Percentiles rank a stretch among this genome's conserved stretches.
These are phyloP conservation scores for Apodemia duryi DNA, from an alignment of 2,888 invertebrate genomes.

Conservation along the genomic window DNA sequence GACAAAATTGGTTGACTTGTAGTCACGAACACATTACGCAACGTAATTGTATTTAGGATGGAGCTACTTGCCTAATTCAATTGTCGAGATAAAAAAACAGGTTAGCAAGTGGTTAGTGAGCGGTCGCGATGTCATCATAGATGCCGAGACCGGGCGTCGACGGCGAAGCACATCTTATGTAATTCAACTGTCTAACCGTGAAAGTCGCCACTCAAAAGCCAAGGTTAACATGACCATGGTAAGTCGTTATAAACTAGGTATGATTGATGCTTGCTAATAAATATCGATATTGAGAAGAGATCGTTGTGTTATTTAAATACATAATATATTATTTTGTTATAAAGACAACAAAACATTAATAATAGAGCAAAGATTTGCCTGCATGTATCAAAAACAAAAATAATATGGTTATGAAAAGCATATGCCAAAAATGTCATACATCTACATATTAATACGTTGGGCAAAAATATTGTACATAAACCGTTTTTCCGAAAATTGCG, in stretches of 20 bases:
- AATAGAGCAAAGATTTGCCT: too few relatives aligned
- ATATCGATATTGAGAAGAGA: neutral
- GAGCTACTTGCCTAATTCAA: slow-evolving; percentile 37
- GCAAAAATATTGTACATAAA: too few relatives aligned
- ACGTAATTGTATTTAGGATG: slow-evolving; percentile 25
- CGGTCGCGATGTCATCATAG: slow-evolving; percentile 65
- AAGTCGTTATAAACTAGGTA: slow-evolving; percentile 24
- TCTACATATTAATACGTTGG: too few relatives aligned
- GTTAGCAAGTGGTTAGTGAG: slow-evolving; percentile 52
- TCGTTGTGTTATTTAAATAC: neutral
- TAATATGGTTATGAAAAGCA: too few relatives aligned
- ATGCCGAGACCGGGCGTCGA: slow-evolving; percentile 40
- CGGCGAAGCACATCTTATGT: slow-evolving; percentile 64
- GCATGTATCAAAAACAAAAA: too few relatives aligned
- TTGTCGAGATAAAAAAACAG: slow-evolving; percentile 48
- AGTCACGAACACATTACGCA: slow-evolving; percentile 22
- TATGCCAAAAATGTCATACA: too few relatives aligned
- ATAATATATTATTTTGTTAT: too few relatives aligned
- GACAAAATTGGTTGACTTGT: slow-evolving; percentile 18
- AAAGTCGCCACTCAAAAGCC: slow-evolving; percentile 77
- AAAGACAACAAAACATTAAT: too few relatives aligned
- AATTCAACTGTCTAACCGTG: slow-evolving; percentile 75
- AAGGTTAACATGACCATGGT: slow-evolving; percentile 74
- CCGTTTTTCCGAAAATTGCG: too few relatives aligned
- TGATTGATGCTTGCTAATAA: neutral